Base-by-base conservation (phyloP, 2,888 invertebrate species). In the Agrochola circellaris region DNA sequence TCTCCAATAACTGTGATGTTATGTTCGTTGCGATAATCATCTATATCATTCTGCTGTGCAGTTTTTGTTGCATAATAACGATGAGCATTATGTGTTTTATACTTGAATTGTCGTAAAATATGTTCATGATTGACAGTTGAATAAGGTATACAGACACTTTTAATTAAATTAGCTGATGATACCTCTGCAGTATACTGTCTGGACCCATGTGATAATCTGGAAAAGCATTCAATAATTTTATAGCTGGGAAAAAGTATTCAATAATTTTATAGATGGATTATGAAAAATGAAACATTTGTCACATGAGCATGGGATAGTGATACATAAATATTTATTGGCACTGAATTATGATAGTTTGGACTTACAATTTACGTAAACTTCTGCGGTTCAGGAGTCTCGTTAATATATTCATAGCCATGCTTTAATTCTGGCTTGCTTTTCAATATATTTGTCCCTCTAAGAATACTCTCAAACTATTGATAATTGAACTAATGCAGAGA, bases 1-100 rank as follows among this genome's bases (percentile, higher is more conserved):
- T 97, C 94, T 30, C 98, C 98, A 82, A 97, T 97, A 1, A 98
- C 96, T 7, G 98, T 98, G 73, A 99, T 98, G 91, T 98, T 97
- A 87, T 98, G 97, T 62, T 97, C 96, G 83, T 94, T 95, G 73
- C 98, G 97, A 92, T 97, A 98, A 51, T 97, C 95, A 85, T 97
- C 97, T 58, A 98, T 97, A 76, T 97, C 98, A 79, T 91, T 88
- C 82, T 93, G 88, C 26, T 92, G 90, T 69, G 91, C 93, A 42
- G 93, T 85, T 87, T 93, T 93, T 15, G 89, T 88, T 11, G 96
- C 93, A 85, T 94, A 96, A 81, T 91, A 93, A 84, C 90, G 90
- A 69, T 85, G 81, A 51, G 77, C 60, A 69, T 67, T 73, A 48
- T 62, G 72, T 48, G 84, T 69, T 70, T 77, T 76, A 54, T 83